Base-by-base conservation (phyloP, 2,797 vertebrate genomes). In the Manis crassicaudata region DNA sequence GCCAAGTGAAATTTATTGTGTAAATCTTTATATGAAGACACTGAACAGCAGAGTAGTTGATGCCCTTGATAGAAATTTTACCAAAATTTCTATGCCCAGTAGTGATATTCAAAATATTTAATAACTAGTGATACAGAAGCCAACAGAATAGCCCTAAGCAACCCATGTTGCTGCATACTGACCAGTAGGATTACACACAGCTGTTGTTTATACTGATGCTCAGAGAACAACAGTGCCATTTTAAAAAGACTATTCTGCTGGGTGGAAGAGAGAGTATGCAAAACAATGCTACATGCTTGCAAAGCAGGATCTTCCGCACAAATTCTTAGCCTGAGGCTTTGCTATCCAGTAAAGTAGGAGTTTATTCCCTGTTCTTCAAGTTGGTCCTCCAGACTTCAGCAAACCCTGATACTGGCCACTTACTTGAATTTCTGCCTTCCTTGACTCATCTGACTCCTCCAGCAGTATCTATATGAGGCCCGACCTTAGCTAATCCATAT, bases 1-100 rank as follows among this genome's bases (percentile, higher is more conserved):
- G 95, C 92, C 92, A 94, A 97, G 90, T 95, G 60, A 94, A 90
- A 95, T 95, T 77, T 94, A 92, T 97, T 92, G 93, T 60, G 32
- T 75, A 92, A 81, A 96, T 77, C 89, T 95, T 96, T 84, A 76
- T 75, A 67, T 87, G 93, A 90, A 58, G 81, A 96, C 60, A 60
- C 67, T 76, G 43, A 95, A 90, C 86, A 96, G 56, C 83, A 95
- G 76, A 95, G 68, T 73, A 95, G 67, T 81, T 93, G 43, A 37
- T 97, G 92, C 62, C 93, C 90, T 96, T 96, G 93, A 90, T 14
- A 92, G 62, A 96, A 96, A 96, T 72, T 91, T 95, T 72, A 73
- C 27, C 35, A 50, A 58, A 95, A 40, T 40, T 40, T 40, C 37
- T 40, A 40, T n/a, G 63, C 65, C 50, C n/a, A 76, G 20, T 29